Base-by-base conservation (phyloP, 2,888 invertebrate genomes). In the Conus canariensis region DNA sequence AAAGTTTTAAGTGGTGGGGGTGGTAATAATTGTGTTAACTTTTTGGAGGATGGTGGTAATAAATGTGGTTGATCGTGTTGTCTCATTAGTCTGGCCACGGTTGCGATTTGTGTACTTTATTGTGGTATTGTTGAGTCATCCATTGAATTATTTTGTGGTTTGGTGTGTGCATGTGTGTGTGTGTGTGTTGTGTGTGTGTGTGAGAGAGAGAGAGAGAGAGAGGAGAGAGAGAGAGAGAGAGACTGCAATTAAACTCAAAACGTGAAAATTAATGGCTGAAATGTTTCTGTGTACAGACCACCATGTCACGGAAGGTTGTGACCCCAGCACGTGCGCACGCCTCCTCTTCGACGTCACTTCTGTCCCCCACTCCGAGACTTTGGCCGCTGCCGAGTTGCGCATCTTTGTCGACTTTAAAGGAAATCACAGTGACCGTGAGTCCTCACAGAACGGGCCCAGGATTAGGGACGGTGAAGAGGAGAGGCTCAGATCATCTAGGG, bases 321-420 rank as follows among this genome's bases (percentile, higher is more conserved):
- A 91, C 25, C 45, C 92, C 25, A 91, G 93, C 10, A 93, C 92
- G 56, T 94, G 94, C 90, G 92, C 91, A 56, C 92, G 93, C 56
- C 88, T 95, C 25, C 92, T 90, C 91, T 99, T 99, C 97, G 98
- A 98, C 96, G 96, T 98, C 94, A 97, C 97, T 93, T 97, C 97
- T 92, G 97, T 99, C 92, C 98, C 98, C 25, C 94, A 96, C 58
- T 97, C 97, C 90, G 99, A 99, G 96, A 97, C 97, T 90, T 97
- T 98, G 91, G 98, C 98, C 95, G 98, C 98, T 83, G 98, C 99
- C 8, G 98, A 99, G 96, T 96, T 99, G n/a, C 94, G 96, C 64
- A 90, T 96, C 83, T 95, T 92, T 91, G 90, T 94, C 59, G 93
- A 94, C 88, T 91, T 90, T 70, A 88, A 12, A 16, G 60, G 45